phyloP scores from a whole-genome alignment of 30 jellyfish, hydroid and myxozoan genomes.

The Cassiopea xamachana region DNA sequence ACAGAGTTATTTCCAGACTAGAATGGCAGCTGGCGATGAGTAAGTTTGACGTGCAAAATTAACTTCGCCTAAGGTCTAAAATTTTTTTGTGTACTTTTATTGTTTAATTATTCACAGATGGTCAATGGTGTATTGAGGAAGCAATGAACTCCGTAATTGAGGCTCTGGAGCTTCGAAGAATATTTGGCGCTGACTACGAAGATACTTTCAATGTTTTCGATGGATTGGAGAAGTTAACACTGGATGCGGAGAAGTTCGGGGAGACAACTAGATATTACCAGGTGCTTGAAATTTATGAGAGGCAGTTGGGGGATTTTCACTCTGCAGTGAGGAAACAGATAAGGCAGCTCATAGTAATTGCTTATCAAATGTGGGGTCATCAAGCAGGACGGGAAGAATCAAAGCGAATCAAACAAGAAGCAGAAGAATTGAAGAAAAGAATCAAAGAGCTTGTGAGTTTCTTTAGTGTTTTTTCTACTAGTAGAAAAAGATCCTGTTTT shows the following conservation, averaged over 20 bases:
- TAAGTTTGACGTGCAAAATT: background rate
- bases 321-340: slow-evolving; percentile 42
- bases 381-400: slow-evolving; percentile 4
- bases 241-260: background rate
- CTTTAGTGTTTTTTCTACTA: background rate
- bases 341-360: background rate
- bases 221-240: slow-evolving; percentile 32
- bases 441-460: slow-evolving; percentile 4
- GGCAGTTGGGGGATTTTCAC: slow-evolving; percentile 31
- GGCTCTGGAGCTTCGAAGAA: slow-evolving; percentile 32
- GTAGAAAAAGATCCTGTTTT: too few relatives aligned
- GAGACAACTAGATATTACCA: slow-evolving; percentile 48
- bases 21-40: background rate
- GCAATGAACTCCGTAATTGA: slow-evolving; percentile 16
- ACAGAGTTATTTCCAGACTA: background rate
- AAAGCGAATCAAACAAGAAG: background rate
- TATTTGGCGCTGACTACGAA: slow-evolving; percentile 37
- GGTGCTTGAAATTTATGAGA: slow-evolving; percentile 58
- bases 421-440: background rate
- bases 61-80: background rate
- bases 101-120: background rate
- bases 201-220: slow-evolving; percentile 39
- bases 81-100: too few relatives aligned
- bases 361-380: background rate
- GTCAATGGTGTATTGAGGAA: background rate